Evolutionary conservation across 2,888 invertebrate species (phyloP).

Genomic region (Andrena dorsata): DNA sequence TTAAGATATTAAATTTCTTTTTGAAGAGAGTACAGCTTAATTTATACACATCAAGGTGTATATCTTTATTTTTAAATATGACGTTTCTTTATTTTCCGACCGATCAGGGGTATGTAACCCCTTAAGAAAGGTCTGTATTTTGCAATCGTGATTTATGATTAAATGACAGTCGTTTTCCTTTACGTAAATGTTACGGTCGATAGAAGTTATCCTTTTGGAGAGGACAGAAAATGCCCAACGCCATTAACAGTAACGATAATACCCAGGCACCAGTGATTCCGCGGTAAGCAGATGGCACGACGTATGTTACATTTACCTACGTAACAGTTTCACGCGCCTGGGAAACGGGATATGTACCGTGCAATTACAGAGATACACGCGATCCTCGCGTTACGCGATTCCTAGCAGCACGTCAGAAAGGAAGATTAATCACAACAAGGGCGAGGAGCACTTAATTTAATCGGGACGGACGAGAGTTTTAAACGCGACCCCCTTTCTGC

Average conservation of each 20-base stretch:
- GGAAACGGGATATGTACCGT: neutral
- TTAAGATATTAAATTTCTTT: no score
- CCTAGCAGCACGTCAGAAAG: slow-evolving; percentile 14
- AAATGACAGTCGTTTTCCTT: no score
- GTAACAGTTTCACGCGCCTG: neutral
- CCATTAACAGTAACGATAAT: neutral
- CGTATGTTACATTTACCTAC: slow-evolving; percentile 7
- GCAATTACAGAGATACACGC: slow-evolving; percentile 10
- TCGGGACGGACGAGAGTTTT: slow-evolving; percentile 39
- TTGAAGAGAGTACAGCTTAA: no score
- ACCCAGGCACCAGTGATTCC: neutral
- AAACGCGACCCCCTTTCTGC: slow-evolving; percentile 34
- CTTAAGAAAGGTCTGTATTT: no score
- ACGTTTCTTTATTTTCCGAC: no score
- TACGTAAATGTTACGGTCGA: no score
- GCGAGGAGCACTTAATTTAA: slow-evolving; percentile 33
- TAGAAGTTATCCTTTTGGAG: neutral
- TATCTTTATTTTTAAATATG: no score
- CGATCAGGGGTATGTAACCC: no score
- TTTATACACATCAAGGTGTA: no score
- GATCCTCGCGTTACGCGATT: slow-evolving; percentile 27
- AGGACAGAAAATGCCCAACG: neutral
- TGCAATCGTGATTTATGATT: no score
- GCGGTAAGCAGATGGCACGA: slow-evolving; percentile 12
- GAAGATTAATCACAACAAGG: slow-evolving; percentile 35